Percentiles rank a stretch among this genome's conserved stretches.
Evolutionary conservation across 2,113 vertebrate genomes (phyloP).

Genomic region (Larimichthys polyactis): DNA sequence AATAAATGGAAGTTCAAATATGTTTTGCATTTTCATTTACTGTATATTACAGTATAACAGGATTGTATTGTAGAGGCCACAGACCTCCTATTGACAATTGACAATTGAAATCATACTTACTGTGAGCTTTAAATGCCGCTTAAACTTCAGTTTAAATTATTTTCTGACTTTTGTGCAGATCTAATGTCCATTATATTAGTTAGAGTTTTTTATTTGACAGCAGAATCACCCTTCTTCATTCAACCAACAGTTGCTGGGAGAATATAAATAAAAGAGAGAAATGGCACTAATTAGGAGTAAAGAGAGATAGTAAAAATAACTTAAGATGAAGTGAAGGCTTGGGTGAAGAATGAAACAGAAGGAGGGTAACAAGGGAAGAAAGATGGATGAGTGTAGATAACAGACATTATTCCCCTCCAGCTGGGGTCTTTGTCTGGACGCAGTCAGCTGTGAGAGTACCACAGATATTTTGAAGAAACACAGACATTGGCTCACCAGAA

Average conservation of each 20-base stretch:
- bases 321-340: neutral
- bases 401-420: conserved; percentile 65
- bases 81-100: no score
- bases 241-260: neutral
- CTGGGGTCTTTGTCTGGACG: conserved; percentile 62
- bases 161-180: neutral
- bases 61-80: neutral
- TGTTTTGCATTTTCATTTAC: conserved; percentile 10
- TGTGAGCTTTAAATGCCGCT: neutral
- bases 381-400: conserved; percentile 56
- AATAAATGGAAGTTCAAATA: neutral
- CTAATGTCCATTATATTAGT: neutral
- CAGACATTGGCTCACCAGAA: neutral
- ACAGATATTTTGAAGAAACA: neutral
- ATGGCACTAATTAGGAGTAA: neutral
- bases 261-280: conserved; percentile 12
- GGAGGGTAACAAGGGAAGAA: conserved; percentile 12
- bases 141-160: neutral
- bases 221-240: neutral
- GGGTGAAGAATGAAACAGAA: neutral
- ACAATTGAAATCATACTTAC: neutral
- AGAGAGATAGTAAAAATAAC: conserved; percentile 14
- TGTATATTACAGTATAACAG: neutral
- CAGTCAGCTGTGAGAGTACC: conserved; percentile 47
- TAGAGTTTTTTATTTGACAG: neutral